phyloP scores from a whole-genome alignment of 64 coral and sea anemone species.

The Montipora capricornis region DNA sequence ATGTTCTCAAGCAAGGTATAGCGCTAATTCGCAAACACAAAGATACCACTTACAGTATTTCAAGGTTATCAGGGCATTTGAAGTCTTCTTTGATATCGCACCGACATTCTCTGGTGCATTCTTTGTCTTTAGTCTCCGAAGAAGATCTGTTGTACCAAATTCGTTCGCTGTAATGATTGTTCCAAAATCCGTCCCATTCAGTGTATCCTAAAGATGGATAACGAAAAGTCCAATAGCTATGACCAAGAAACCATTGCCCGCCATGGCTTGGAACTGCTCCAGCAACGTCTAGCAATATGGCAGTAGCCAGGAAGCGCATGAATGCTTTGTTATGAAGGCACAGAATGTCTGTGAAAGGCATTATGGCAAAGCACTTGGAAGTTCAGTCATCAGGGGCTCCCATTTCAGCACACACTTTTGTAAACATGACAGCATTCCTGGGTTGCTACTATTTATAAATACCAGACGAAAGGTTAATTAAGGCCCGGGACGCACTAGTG shows the following conservation, averaged over 20 bases:
- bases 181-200: constrained; percentile 92
- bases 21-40: neutral
- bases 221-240: constrained; percentile 73
- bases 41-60: constrained; percentile 54
- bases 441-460: no score
- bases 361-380: no score
- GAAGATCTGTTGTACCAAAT: constrained; percentile 55
- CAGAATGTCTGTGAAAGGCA: no score
- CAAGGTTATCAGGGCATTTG: constrained; percentile 50
- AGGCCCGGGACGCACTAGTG: no score
- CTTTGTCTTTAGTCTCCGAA: neutral
- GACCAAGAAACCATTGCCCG: constrained; percentile 47
- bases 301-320: neutral
- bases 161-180: constrained; percentile 46
- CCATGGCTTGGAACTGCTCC: constrained; percentile 49
- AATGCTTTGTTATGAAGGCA: neutral
- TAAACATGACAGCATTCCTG: no score
- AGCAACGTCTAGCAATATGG: neutral
- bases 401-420: no score
- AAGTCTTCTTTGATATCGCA: constrained; percentile 45
- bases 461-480: no score
- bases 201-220: constrained; percentile 60
- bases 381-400: no score
- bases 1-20: neutral
- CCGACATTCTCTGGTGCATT: constrained; percentile 30